Evolutionary conservation across 2,113 vertebrate genomes (phyloP), one percentile per base, ranked within the genome.

Genomic region (Macheiramphus alcinus): DNA sequence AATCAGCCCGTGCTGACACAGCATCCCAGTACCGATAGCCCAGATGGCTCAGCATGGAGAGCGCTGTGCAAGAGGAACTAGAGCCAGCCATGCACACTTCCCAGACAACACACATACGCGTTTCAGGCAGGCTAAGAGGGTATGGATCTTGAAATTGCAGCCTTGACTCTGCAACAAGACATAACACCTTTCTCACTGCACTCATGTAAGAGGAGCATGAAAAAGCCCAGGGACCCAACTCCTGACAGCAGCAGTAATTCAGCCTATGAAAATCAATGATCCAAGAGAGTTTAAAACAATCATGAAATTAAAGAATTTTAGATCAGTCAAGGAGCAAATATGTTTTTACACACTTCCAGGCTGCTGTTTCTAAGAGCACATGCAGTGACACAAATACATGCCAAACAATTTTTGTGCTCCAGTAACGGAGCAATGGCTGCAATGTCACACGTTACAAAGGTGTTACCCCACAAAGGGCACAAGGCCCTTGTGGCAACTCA

Each of bases 1-100:
- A 61, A 58, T 22, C 25, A 42, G n/a, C 21, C 20, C 6, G 1
- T 8, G 34, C 50, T 53, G 65, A 40, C 38, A 52, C 36, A 32
- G 65, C 85, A n/a, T 12, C 79, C 45, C 29, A 8, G 38, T 9
- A 22, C 50, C 2, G 1, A 43, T 2, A 56, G 42, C 18, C n/a
- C 48, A 56, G 31, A 18, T 0, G 1, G 43, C 31, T 47, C 5
- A 3, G 27, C 53, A 36, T 0, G 16, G 53, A 26, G 6, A 26
- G 8, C 2, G 0, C 1, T 8, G 43, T 32, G 52, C 58, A 43
- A 19, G 36, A 15, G 14, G 18, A 40, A 7, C 22, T 5, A 9
- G 25, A 61, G 48, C 22, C 40, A 43, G 56, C 36, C 47, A 4
- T 0, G 6, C 34, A 31, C 16, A 36, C 22, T 31, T 43, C 42